A percentile compares a stretch with the other conserved stretches of the same genome.
These are phyloP conservation scores for Eospalax fontanierii DNA, from an alignment of 2,797 vertebrate genomes.

Conservation along the genomic window DNA sequence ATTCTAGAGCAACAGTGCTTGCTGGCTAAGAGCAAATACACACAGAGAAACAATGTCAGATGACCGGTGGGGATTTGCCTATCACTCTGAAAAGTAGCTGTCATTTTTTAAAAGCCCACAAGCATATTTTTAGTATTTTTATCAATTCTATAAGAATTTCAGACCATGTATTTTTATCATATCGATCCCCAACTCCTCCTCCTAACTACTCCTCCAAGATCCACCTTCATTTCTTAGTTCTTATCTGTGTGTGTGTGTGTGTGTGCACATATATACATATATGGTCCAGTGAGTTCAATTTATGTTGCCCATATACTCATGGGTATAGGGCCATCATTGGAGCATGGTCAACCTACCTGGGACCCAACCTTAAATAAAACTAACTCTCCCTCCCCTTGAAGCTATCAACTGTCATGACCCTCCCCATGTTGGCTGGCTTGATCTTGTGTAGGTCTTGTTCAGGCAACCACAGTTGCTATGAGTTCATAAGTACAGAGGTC, in stretches of 20 bases:
- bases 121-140: neutral
- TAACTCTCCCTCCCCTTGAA: neutral
- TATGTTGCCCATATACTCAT: neutral
- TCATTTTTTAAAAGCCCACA: slow-evolving; percentile 1
- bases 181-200: neutral
- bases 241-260: no score
- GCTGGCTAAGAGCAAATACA: slow-evolving; percentile 58
- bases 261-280: no score
- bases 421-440: neutral
- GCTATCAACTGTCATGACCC: neutral
- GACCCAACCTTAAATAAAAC: neutral
- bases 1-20: slow-evolving; percentile 71
- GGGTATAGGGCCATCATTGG: neutral
- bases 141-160: neutral
- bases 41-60: slow-evolving; percentile 62
- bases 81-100: slow-evolving; percentile 27
- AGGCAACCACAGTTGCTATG: neutral
- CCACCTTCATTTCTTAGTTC: no score
- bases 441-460: neutral
- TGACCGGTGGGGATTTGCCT: slow-evolving; percentile 19
- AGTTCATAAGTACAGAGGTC: neutral
- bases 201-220: neutral
- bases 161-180: neutral
- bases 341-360: neutral
- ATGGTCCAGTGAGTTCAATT: neutral